Evolutionary conservation across 1,140 invertebrate genomes (phyloP), one percentile per base, ranked within the genome.

Genomic region (Cyclina sinensis): DNA sequence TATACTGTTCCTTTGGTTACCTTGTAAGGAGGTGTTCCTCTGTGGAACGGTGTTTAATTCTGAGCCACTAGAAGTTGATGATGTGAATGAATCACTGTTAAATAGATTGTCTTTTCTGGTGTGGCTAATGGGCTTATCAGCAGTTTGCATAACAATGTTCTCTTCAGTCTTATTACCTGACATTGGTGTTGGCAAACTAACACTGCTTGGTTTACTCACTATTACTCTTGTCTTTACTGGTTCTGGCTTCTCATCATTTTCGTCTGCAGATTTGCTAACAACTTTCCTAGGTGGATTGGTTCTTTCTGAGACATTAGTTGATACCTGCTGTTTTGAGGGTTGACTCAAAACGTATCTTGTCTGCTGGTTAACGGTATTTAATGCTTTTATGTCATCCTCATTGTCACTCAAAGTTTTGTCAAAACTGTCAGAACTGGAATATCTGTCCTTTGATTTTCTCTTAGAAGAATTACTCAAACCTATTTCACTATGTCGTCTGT

Each of bases 121-220:
- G 24, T 84, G 27, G 21, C 30, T 24, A 54, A 46, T 11, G 16
- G 39, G n/a, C 32, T 54, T n/a, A 54, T 7, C 18, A 43, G 35
- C 21, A 24, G 5, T 70, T 43, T 83, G 30, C n/a, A 16, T 73
- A 46, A 32, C 27, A 21, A 46, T n/a, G 18, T 21, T 43, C 48
- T 46, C 35, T 43, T 14, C 5, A 18, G 82, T 21, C 16, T 32
- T 54, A 35, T n/a, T 46, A 21, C 30, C 3, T n/a, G 32, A 32
- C 37, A 30, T 14, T 54, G 14, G 9, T 21, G 30, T 12, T 0
- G 74, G 43, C 16, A 51, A 14, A 21, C 4, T 51, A 1, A 37
- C 48, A 14, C 4, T 78, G 30, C 46, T 78, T 30, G 81, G 65
- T 46, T 70, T 68, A 83, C 81, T 83, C 1, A 73, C 65, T 35